Evolutionary conservation across 2,113 vertebrate genomes (phyloP).

Genomic region (Puntigrus tetrazona): DNA sequence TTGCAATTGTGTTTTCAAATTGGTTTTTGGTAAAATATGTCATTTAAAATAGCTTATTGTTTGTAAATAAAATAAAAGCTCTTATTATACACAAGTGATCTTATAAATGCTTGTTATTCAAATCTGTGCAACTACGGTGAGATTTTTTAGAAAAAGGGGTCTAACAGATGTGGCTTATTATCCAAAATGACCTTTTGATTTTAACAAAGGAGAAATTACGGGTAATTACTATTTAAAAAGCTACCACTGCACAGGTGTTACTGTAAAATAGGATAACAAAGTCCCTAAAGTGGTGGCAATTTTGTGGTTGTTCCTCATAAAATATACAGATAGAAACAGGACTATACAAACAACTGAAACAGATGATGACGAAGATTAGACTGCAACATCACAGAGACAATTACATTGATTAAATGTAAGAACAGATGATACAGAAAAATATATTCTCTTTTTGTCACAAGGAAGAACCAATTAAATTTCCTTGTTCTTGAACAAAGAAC

Average conservation of each 20-base stretch:
- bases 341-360: neutral
- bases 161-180: conserved; percentile 35
- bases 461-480: conserved; percentile 6
- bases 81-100: neutral
- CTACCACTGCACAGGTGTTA: conserved; percentile 7
- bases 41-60: neutral
- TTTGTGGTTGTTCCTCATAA: neutral
- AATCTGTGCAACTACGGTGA: neutral
- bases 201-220: conserved; percentile 33
- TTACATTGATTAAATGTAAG: neutral
- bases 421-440: conserved; percentile 4
- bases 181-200: neutral
- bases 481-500: conserved; percentile 9
- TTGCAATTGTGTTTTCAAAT: neutral
- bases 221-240: conserved; percentile 28
- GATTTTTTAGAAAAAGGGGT: neutral
- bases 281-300: neutral
- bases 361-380: conserved; percentile 20
- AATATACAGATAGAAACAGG: neutral
- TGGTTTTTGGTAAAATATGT: neutral
- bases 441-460: too few relatives aligned
- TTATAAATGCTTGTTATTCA: neutral
- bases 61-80: neutral
- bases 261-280: conserved; percentile 32
- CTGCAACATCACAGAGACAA: neutral